Evolutionary conservation across 2,113 vertebrate genomes (phyloP).

Genomic region (Indicator indicator): DNA sequence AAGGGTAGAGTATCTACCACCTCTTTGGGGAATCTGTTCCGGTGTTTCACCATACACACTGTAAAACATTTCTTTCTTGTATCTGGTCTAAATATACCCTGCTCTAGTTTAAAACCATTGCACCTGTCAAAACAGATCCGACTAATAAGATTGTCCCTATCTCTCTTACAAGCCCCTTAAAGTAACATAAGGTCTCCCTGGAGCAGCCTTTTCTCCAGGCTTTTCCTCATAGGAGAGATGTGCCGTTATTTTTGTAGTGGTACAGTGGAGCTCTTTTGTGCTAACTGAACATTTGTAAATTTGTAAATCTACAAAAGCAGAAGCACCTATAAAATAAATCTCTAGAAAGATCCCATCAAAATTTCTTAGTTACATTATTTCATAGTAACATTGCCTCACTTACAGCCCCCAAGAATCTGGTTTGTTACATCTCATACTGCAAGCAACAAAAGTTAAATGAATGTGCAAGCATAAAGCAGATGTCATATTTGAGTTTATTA

Average conservation of each 20-base stretch:
- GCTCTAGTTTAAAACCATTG: background rate
- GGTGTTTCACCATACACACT: background rate
- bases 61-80: background rate
- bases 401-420: background rate
- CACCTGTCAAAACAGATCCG: accelerated
- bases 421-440: background rate
- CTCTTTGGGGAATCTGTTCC: background rate
- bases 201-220: background rate
- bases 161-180: background rate
- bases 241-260: background rate
- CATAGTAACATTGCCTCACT: background rate
- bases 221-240: background rate
- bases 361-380: background rate
- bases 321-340: background rate
- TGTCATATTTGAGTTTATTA: accelerated
- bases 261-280: background rate
- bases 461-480: background rate
- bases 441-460: background rate
- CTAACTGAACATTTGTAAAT: background rate
- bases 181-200: accelerated
- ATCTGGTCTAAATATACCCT: background rate
- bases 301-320: background rate
- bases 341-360: background rate
- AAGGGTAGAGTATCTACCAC: background rate
- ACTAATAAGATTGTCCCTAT: background rate